Base-by-base conservation (phyloP, 2,797 vertebrate species). In the Caiman crocodilus region DNA sequence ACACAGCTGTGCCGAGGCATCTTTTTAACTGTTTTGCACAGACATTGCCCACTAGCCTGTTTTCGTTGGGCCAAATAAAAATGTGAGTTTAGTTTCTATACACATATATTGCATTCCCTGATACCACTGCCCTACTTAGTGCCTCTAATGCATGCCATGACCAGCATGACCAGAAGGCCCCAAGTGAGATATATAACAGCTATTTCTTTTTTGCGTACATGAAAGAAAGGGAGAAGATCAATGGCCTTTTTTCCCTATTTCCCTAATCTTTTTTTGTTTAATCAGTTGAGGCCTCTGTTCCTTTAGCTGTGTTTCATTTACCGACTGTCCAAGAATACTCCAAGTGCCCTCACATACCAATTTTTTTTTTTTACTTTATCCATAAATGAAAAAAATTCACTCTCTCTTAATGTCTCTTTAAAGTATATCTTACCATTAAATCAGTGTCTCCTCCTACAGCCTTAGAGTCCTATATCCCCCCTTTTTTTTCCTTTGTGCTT, bases 351-450 rank as follows among this genome's bases (percentile, higher is more conserved):
- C 1, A 0, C n/a, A 73, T 64, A 64, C 63, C 82, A 73, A 76
- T 0, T 87, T 84, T 93, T 92, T 87, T 75, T 82, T 15, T 2
- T 1, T 30, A 5, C n/a, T 89, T 95, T 94, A 79, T 89, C 84
- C 84, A 55, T 94, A 89, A 76, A 79, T 76, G 74, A 88, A 90
- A 15, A 60, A 55, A 76, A 1, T 3, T 92, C 35, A 2, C 60
- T 80, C 0, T 91, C 90, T 64, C 32, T 4, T 93, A 1, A 2
- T 20, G 25, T 88, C 16, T 90, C 73, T 94, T 76, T 77, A 85
- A 63, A 96, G 85, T 84, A 92, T 35, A 17, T 90, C 87, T 90
- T 76, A 28, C 90, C 94, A 77, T 82, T 3, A 87, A 89, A 83
- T 88, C 32, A 77, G 2, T 75, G 18, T 14, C 2, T 92, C 23